Evolutionary conservation across 2,797 vertebrate species (phyloP), one percentile per base, ranked within the genome.

Genomic region (Falco novaeseelandiae): DNA sequence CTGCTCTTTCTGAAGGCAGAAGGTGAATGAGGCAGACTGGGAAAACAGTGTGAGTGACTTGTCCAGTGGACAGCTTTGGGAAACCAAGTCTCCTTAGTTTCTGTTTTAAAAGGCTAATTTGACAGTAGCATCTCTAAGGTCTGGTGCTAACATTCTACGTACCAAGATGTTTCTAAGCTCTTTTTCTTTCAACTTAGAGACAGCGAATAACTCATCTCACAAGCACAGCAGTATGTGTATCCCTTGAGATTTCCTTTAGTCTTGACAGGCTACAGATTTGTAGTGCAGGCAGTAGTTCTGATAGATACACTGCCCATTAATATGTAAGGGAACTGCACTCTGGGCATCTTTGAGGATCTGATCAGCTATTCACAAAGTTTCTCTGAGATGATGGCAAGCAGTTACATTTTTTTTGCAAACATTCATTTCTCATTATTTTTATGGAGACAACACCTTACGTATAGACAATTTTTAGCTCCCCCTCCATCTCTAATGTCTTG

Each of bases 231-330:
- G 83, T 81, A 12, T 44, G 40, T 62, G 18, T 61, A 22, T 87
- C 83, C 66, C 81, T 57, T 14, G 92, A 77, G 83, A 66, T 19
- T 46, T 25, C 81, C 44, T 32, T 15, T 29, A 29, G 58, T 49
- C 83, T 95, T 95, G 90, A 23, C 74, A 90, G 86, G 48, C 63
- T 57, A 26, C 74, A 59, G 63, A 49, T 89, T 77, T 93, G 92
- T 85, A 70, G 77, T 16, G 36, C 36, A 67, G 65, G 51, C 57
- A 9, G 51, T 73, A 52, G 66, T 70, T 77, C 23, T 73, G 71
- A 40, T 79, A 62, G 87, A 10, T 62, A 46, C 26, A 5, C 51
- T 77, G 52, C 6, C 80, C 55, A 2, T 72, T 52, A 72, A 44
- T 42, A 30, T 87, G 58, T 48, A 48, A 88, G 77, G 48, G n/a